Evolutionary conservation across 2,113 vertebrate genomes (phyloP).

Genomic region (Aythya baeri): DNA sequence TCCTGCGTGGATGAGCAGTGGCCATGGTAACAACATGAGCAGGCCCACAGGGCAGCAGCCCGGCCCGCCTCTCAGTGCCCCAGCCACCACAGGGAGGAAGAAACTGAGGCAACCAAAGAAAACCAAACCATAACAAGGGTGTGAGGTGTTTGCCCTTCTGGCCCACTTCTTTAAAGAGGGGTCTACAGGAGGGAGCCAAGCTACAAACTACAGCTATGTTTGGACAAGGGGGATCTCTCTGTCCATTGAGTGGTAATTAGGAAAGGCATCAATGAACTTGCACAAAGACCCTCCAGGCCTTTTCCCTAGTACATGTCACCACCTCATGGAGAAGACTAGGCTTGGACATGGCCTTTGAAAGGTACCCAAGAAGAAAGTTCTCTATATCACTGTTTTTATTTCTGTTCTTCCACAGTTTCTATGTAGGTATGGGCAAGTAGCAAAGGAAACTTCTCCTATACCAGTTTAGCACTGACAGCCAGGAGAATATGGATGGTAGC

Average conservation of each 20-base stretch:
- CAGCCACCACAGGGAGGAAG: accelerated
- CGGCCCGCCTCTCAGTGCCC: accelerated
- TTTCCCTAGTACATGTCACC: neutral
- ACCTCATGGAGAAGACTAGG: neutral
- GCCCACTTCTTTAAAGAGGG: accelerated
- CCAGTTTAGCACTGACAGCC: neutral
- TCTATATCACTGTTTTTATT: neutral
- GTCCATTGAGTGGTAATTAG: neutral
- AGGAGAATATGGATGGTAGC: neutral
- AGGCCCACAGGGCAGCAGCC: accelerated
- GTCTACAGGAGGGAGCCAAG: neutral
- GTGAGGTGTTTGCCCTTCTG: neutral
- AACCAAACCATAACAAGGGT: neutral
- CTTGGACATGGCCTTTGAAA: neutral
- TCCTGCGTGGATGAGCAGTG: neutral
- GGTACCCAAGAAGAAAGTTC: neutral
- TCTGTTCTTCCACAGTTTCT: neutral
- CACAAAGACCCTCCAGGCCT: neutral
- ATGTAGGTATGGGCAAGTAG: neutral
- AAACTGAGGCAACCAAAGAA: neutral
- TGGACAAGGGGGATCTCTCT: accelerated
- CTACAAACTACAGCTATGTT: neutral
- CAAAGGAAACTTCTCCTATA: neutral
- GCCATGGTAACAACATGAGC: neutral
- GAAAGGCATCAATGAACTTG: neutral